Evolutionary conservation across 2,113 vertebrate genomes (phyloP), one percentile per base, ranked within the genome.

Genomic region (Semicossyphus pulcher): DNA sequence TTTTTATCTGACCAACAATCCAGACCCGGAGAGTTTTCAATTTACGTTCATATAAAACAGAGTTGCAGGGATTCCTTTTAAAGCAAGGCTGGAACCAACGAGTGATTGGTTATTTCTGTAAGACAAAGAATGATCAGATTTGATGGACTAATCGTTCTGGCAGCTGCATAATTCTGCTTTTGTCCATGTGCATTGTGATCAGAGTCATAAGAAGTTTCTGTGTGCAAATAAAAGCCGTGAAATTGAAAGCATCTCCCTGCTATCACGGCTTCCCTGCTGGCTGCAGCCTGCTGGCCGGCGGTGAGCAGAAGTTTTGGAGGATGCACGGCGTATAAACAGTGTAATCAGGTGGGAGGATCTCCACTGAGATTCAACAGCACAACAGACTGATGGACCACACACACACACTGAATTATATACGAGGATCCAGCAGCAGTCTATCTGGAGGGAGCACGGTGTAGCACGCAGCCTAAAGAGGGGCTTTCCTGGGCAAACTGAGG

Each of bases 401-500:
- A 36, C 5, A 21, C 16, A 42, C 32, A 36, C 39, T 61, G 28
- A 54, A 25, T 18, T 23, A 16, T 45, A 48, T 41, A 21, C 52
- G 28, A 10, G 37, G 10, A 69, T 41, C 36, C 49, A 76, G 34
- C 39, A 14, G 53, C 37, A 18, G 67, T 36, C n/a, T 60, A 60
- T 34, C 31, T 45, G 47, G 39, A 36, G 32, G 44, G 45, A 67
- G 21, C 53, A 18, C 44, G 23, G 21, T 23, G 47, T 7, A 52
- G 49, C 36, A 37, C 16, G 57, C 23, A 26, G 65, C 39, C 36
- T 41, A 32, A 69, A 54, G 23, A 53, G 58, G 65, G 81, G 72
- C 45, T 80, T 83, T 89, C 59, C 67, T 56, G 59, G 60, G 62
- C 49, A 70, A 70, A 56, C 65, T 61, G 72, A 74, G 72, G 79